Percentiles rank a stretch among this genome's conserved stretches.
Conservation (phyloP, 2,888 invertebrate species). For the Limnephilus marmoratus region DNA sequence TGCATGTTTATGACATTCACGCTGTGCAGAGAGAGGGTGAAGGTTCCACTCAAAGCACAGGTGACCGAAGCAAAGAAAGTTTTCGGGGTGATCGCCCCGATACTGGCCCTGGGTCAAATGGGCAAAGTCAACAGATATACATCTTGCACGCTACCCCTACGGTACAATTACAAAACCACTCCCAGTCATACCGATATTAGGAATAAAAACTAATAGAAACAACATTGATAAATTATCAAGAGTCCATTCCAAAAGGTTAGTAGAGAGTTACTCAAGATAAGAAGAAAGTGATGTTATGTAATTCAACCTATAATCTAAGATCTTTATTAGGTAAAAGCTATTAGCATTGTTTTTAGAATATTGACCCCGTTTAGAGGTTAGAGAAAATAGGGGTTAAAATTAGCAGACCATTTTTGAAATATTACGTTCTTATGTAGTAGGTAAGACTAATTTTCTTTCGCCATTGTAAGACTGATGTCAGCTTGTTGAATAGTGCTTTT, state of each 20-base stretch:
- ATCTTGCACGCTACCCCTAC: slow-evolving; percentile 24
- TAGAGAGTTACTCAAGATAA: neutral
- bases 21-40: neutral
- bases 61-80: neutral
- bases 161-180: neutral
- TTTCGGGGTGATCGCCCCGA: slow-evolving; percentile 30
- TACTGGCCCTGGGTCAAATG: slow-evolving; percentile 40
- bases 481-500: neutral
- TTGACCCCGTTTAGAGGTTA: neutral
- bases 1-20: neutral
- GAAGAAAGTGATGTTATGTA: slow-evolving; percentile 7
- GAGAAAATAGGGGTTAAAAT: neutral
- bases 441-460: neutral
- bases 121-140: slow-evolving; percentile 45
- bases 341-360: slow-evolving; percentile 6
- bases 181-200: neutral
- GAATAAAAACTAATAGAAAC: neutral
- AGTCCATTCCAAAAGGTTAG: neutral
- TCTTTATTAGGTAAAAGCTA: neutral
- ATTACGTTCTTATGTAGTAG: neutral
- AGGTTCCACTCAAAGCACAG: neutral
- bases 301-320: slow-evolving; percentile 26
- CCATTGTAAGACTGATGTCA: neutral
- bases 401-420: neutral
- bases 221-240: no score